Percentiles rank a stretch among this genome's conserved stretches.
These are phyloP conservation scores for Odontamblyopus lacepedii DNA, from an alignment of 2,797 vertebrate species.

Conservation along the genomic window DNA sequence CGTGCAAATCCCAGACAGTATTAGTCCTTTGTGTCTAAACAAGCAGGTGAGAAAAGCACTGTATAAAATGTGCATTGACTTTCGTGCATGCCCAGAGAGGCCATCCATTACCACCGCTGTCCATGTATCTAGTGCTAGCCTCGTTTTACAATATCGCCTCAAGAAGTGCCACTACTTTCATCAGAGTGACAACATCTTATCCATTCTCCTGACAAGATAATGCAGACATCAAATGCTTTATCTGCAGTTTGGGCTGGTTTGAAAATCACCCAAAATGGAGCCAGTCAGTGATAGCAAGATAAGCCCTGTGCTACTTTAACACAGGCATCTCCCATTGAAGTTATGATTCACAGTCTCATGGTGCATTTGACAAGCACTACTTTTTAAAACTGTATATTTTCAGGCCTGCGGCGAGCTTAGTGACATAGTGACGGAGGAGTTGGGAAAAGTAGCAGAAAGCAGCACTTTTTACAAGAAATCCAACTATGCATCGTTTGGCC, in stretches of 20 bases:
- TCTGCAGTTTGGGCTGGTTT: slow-evolving; percentile 12
- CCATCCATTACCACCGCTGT: slow-evolving; percentile 46
- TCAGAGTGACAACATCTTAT: slow-evolving; percentile 14
- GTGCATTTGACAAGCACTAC: slow-evolving; percentile 21
- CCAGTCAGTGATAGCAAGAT: neutral
- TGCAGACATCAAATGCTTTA: slow-evolving; percentile 13
- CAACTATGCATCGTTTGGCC: neutral
- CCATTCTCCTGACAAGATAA: slow-evolving; percentile 9
- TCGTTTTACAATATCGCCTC: slow-evolving; percentile 31
- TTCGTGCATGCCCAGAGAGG: slow-evolving; percentile 25
- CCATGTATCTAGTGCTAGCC: slow-evolving; percentile 34
- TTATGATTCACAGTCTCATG: slow-evolving; percentile 27
- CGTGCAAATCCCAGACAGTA: slow-evolving; percentile 8
- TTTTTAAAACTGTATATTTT: slow-evolving; percentile 44
- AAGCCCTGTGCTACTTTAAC: slow-evolving; percentile 9
- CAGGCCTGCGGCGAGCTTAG: slow-evolving; percentile 27
- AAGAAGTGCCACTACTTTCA: slow-evolving; percentile 12
- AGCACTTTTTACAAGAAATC: neutral
- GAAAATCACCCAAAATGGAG: slow-evolving; percentile 18
- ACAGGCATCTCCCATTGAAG: slow-evolving; percentile 26
- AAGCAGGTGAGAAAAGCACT: slow-evolving; percentile 32
- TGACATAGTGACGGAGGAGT: neutral
- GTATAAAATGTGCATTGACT: slow-evolving; percentile 30
- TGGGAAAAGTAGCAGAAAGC: slow-evolving; percentile 14
- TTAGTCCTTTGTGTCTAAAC: slow-evolving; percentile 26